These are phyloP conservation scores for Prunella strophiata DNA, from an alignment of 2,797 vertebrate species.

Conservation along the genomic window DNA sequence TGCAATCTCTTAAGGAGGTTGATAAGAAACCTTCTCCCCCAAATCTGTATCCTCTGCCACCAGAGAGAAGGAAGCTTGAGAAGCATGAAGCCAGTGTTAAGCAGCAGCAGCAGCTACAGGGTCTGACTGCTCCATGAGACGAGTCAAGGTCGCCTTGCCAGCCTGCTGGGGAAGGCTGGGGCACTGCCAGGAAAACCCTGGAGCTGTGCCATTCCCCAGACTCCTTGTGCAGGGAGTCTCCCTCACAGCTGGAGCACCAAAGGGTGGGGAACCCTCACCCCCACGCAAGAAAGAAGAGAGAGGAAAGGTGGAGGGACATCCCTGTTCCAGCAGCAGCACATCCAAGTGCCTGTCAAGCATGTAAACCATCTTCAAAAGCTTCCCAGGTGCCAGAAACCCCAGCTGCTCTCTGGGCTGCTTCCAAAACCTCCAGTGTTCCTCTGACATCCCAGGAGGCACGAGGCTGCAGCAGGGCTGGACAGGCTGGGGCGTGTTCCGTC, in stretches of 20 bases:
- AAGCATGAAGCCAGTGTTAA: background rate
- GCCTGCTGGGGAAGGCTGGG: background rate
- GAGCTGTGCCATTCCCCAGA: background rate
- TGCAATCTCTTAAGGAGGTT: background rate
- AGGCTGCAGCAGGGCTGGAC: background rate
- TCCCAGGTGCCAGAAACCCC: background rate
- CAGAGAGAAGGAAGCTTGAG: background rate
- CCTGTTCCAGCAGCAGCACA: background rate
- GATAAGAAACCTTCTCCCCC: background rate
- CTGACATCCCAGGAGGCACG: background rate
- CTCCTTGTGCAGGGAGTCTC: background rate
- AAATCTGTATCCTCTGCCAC: background rate
- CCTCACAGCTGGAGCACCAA: background rate
- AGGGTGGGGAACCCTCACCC: background rate
- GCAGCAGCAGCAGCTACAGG: background rate
- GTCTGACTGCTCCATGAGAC: background rate
- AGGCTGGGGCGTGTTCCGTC: background rate
- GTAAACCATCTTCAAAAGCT: background rate
- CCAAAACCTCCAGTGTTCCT: background rate
- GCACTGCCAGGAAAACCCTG: background rate
- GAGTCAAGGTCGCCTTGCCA: background rate
- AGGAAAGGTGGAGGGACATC: background rate
- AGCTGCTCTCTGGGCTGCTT: background rate
- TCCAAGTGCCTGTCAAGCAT: background rate
- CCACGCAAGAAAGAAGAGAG: background rate